Evolutionary conservation across 2,888 invertebrate species (phyloP).

Genomic region (Bimastos eiseni): DNA sequence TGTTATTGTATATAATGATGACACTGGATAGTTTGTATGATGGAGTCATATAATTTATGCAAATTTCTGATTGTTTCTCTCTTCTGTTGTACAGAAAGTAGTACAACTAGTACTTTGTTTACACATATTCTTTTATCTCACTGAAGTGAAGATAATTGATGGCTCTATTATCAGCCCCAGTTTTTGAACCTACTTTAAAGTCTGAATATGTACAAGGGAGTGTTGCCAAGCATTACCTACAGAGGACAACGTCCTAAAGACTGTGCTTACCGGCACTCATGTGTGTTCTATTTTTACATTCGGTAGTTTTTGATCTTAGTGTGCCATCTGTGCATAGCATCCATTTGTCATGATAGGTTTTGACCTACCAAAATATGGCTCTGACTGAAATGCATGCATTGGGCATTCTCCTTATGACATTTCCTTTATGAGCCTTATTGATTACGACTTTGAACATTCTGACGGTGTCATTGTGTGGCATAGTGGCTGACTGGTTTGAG

Average conservation of each 20-base stretch:
- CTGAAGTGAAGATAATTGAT: not conserved
- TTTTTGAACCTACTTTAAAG: not conserved
- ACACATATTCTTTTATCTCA: not conserved
- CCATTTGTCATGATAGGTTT: not conserved
- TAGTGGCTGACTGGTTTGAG: not conserved
- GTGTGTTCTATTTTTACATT: not conserved
- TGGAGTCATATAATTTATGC: not conserved
- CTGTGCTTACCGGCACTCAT: not conserved
- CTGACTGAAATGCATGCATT: not conserved
- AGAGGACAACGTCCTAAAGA: not conserved
- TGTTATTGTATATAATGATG: not conserved
- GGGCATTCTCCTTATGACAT: not conserved
- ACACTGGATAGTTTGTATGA: not conserved
- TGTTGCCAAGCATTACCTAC: not conserved
- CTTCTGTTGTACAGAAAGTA: not conserved
- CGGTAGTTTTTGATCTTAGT: not conserved
- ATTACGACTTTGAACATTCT: not conserved
- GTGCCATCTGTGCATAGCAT: not conserved
- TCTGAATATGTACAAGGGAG: not conserved
- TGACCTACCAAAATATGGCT: not conserved
- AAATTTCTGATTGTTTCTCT: not conserved
- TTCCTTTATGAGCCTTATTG: not conserved
- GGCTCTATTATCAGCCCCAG: not conserved
- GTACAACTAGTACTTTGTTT: not conserved
- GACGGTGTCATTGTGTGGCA: not conserved